Percentiles rank a stretch among this genome's conserved stretches.
These are phyloP conservation scores for Holothuria leucospilota DNA, from an alignment of 53 echinoderm and acorn worm genomes.

Conservation along the genomic window DNA sequence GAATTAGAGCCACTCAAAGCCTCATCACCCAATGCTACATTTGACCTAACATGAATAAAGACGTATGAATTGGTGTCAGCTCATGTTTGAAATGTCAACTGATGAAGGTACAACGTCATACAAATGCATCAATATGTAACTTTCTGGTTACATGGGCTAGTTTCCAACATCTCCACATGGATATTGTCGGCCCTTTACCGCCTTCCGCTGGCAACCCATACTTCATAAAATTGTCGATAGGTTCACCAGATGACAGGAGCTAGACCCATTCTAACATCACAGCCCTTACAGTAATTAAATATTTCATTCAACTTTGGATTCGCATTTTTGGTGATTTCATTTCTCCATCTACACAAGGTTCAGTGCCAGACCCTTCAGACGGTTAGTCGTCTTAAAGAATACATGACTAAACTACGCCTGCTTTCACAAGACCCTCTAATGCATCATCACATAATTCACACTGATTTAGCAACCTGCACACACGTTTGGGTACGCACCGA, in stretches of 20 bases:
- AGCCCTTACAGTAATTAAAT: constrained; percentile 34
- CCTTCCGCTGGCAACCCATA: constrained; percentile 49
- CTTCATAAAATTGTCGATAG: constrained; percentile 42
- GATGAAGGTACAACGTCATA: constrained; percentile 55
- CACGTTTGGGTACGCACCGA: no score
- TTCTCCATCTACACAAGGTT: no score
- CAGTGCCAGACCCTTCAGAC: no score
- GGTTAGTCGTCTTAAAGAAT: no score
- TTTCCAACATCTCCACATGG: constrained; percentile 62
- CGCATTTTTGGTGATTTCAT: constrained; percentile 22
- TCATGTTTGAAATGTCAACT: constrained; percentile 64
- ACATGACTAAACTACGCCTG: no score
- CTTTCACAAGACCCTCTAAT: no score
- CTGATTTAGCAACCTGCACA: no score
- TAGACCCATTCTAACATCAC: constrained; percentile 25
- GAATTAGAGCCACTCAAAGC: constrained; percentile 56
- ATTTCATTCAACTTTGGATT: constrained; percentile 28
- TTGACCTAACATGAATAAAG: constrained; percentile 67
- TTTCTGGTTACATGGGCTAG: constrained; percentile 47
- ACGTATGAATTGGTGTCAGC: constrained; percentile 19
- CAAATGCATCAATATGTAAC: constrained; percentile 47
- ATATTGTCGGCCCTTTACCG: constrained; percentile 60
- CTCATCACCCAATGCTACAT: constrained; percentile 61
- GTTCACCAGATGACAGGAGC: constrained; percentile 35
- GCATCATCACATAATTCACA: no score